Percentiles rank a stretch among this genome's conserved stretches.
Conservation (phyloP, 1,140 invertebrate genomes). For the Anoplolepis gracilipes region DNA sequence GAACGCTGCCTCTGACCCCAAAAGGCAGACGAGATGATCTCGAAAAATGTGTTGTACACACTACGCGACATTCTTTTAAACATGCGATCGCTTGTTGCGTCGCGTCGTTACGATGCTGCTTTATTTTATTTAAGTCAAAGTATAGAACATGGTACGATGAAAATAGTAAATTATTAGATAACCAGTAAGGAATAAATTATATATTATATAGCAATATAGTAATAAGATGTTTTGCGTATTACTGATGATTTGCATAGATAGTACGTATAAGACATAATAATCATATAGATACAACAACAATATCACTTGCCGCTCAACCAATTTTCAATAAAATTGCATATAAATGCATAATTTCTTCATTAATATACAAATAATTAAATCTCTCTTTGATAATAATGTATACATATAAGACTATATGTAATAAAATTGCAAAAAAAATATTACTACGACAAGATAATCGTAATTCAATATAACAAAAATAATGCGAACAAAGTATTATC, state of each 20-base stretch:
- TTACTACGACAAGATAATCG: neutral
- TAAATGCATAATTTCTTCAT: slow-evolving; percentile 39
- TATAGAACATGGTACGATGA: neutral
- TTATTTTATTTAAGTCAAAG: neutral
- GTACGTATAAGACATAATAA: slow-evolving; percentile 14
- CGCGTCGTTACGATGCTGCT: neutral
- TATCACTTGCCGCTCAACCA: neutral
- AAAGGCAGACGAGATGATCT: slow-evolving; percentile 43
- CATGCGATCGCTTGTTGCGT: neutral
- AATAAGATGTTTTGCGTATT: slow-evolving; percentile 29
- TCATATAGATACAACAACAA: slow-evolving; percentile 11
- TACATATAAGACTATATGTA: neutral
- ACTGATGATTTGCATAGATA: slow-evolving; percentile 42
- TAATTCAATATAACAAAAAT: too few relatives aligned
- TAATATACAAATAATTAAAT: neutral
- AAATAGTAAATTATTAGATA: slow-evolving; percentile 23
- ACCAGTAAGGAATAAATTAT: slow-evolving; percentile 41
- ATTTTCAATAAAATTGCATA: slow-evolving; percentile 24
- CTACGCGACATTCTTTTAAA: neutral
- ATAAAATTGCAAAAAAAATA: slow-evolving; percentile 19
- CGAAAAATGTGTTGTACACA: neutral
- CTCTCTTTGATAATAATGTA: neutral
- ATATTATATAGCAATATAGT: slow-evolving; percentile 24
- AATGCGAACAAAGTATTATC: neutral
- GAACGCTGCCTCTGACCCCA: slow-evolving; percentile 64